Evolutionary conservation across 1,140 invertebrate genomes (phyloP).

Genomic region (Vanessa atalanta): DNA sequence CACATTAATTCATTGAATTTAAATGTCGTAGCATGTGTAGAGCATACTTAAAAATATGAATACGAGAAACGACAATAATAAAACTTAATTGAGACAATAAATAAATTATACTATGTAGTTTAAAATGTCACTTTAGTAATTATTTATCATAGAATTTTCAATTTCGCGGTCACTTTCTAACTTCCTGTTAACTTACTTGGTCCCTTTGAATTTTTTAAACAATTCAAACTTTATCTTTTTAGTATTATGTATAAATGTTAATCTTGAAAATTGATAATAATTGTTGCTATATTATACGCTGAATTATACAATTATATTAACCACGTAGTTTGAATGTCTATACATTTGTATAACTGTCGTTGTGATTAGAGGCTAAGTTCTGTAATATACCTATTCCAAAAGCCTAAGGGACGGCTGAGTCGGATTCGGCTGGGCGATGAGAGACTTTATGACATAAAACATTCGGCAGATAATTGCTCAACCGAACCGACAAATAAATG

Average conservation of each 20-base stretch:
- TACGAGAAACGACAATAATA: constrained; percentile 11
- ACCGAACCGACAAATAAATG: constrained; percentile 69
- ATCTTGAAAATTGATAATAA: constrained; percentile 10
- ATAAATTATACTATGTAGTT: constrained; percentile 3
- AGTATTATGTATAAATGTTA: constrained; percentile 18
- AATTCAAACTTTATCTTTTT: constrained; percentile 4
- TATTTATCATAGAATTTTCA: background rate
- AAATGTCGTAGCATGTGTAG: no score
- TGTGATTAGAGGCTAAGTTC: constrained; percentile 68
- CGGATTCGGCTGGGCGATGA: constrained; percentile 49
- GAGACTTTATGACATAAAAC: constrained; percentile 27
- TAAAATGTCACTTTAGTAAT: constrained; percentile 1
- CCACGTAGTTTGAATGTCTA: constrained; percentile 45
- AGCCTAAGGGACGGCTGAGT: constrained; percentile 75
- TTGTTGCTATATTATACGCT: constrained; percentile 12
- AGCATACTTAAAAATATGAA: background rate
- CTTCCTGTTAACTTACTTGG: background rate
- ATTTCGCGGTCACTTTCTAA: background rate
- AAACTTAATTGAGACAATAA: constrained; percentile 8
- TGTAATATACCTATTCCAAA: constrained; percentile 59
- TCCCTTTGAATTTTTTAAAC: constrained; percentile 2
- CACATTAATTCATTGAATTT: no score
- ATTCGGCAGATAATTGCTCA: constrained; percentile 41
- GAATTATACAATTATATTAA: constrained; percentile 12
- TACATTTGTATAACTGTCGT: constrained; percentile 60